Evolutionary conservation across 2,113 vertebrate species (phyloP), one percentile per base, ranked within the genome.

Genomic region (Chunga burmeisteri): DNA sequence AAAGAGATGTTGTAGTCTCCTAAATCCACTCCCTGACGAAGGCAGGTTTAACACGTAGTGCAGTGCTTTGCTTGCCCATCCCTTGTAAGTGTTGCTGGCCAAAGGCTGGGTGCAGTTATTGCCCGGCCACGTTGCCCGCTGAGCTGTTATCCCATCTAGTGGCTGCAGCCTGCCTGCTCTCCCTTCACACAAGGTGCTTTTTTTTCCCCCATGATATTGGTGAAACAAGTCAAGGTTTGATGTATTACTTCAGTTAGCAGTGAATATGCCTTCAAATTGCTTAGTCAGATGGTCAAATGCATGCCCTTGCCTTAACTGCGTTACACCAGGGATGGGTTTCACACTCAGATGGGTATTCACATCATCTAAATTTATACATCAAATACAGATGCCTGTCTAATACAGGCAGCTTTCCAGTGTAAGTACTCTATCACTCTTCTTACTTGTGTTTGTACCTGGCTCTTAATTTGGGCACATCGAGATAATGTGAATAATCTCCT

Each of bases 121-220:
- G 34, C 36, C 30, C 34, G 36, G 49, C 27, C 19, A 6, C 27
- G 0, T 21, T 80, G 70, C 86, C 80, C 2, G 17, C 74, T 70
- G 23, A 75, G 82, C 79, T 93, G 63, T 68, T 72, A 50, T 94
- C 66, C 95, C 95, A 93, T 38, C 88, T 91, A 89, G 90, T 75
- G 96, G 77, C 80, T 92, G 61, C 68, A 36, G 21, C 6, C 56
- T 55, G 79, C 61, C 67, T 38, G 40, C 90, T 95, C 61, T 61
- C 61, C 18, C 36, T n/a, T 63, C 7, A 1, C 82, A 63, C 56
- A 59, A 40, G 29, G 23, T n/a, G 38, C 2, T 13, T 63, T 82
- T 66, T 71, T 49, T 21, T 5, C 36, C 34, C 4, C 26, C 8
- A 14, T 62, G 13, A 12, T 36, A 4, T 7, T n/a, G 26, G 44